A percentile compares a stretch with the other conserved stretches of the same genome.
Evolutionary conservation across 2,888 invertebrate species (phyloP).

Genomic region (Trypoxylon attenuatum): DNA sequence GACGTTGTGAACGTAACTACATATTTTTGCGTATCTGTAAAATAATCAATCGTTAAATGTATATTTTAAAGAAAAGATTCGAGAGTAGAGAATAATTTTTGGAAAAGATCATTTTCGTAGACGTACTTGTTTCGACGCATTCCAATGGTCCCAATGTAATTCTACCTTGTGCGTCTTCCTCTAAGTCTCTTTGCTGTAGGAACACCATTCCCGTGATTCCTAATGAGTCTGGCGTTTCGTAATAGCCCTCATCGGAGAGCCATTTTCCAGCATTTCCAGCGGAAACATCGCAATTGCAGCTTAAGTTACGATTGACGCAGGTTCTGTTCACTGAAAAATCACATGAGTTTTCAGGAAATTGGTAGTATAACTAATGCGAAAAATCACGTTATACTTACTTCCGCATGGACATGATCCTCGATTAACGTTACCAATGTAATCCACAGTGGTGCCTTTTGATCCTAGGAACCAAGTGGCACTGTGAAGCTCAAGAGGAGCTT

Average conservation of each 20-base stretch:
- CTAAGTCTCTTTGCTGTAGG: constrained; percentile 88
- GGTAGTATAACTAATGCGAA: background rate
- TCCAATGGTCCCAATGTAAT: constrained; percentile 93
- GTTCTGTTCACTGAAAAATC: constrained; percentile 83
- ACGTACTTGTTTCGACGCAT: constrained; percentile 95
- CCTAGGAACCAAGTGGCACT: constrained; percentile 93
- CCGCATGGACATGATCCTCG: constrained; percentile 78
- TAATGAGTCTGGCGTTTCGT: constrained; percentile 86
- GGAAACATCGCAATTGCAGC: constrained; percentile 93
- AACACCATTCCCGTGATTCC: constrained; percentile 95
- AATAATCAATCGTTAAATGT: background rate
- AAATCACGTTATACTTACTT: constrained; percentile 63
- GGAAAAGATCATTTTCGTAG: too few relatives aligned
- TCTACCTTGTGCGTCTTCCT: constrained; percentile 88
- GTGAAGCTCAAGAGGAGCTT: constrained; percentile 90
- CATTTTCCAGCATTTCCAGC: constrained; percentile 91
- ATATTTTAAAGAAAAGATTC: background rate
- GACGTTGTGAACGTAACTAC: constrained; percentile 96
- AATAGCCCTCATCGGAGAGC: constrained; percentile 92
- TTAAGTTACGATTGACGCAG: constrained; percentile 87
- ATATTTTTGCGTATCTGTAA: constrained; percentile 89
- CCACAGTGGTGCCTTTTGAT: constrained; percentile 86
- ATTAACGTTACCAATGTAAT: constrained; percentile 88
- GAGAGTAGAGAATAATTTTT: too few relatives aligned
- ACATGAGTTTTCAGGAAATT: too few relatives aligned